phyloP scores from a whole-genome alignment of 2,797 vertebrate species.

The Catharus ustulatus region DNA sequence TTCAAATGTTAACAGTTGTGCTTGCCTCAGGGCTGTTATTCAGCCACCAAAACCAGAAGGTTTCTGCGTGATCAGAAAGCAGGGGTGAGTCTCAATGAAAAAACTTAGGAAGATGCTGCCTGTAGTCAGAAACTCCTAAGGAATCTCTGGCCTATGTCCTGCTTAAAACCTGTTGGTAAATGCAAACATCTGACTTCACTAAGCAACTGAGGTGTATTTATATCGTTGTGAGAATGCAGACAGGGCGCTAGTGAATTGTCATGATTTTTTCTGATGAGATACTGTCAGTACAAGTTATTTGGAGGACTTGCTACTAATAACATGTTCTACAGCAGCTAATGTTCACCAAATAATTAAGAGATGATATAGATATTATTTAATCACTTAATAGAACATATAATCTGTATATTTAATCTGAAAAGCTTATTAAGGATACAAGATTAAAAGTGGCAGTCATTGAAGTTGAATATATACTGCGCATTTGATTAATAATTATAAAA shows the following conservation, averaged over 20 bases:
- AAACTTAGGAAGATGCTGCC: background rate
- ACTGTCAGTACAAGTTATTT: background rate
- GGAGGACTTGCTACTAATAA: background rate
- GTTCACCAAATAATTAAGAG: background rate
- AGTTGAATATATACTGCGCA: background rate
- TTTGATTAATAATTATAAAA: background rate
- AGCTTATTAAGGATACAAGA: background rate
- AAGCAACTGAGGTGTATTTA: background rate
- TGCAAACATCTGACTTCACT: background rate
- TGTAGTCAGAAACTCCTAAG: background rate
- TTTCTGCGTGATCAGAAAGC: constrained; percentile 1
- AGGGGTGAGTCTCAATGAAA: background rate
- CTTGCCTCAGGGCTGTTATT: constrained; percentile 52
- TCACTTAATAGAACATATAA: background rate
- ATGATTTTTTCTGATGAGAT: background rate
- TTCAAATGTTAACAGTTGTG: constrained; percentile 49
- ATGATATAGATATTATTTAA: background rate
- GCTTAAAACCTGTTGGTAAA: background rate
- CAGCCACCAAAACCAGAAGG: constrained; percentile 33
- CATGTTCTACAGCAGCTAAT: background rate
- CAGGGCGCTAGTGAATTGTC: background rate
- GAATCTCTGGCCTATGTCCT: background rate
- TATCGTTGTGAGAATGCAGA: background rate
- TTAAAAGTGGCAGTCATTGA: background rate
- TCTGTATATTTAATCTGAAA: background rate